These are phyloP conservation scores for Pteropus rufus DNA, from an alignment of 2,797 vertebrate species.

Conservation along the genomic window DNA sequence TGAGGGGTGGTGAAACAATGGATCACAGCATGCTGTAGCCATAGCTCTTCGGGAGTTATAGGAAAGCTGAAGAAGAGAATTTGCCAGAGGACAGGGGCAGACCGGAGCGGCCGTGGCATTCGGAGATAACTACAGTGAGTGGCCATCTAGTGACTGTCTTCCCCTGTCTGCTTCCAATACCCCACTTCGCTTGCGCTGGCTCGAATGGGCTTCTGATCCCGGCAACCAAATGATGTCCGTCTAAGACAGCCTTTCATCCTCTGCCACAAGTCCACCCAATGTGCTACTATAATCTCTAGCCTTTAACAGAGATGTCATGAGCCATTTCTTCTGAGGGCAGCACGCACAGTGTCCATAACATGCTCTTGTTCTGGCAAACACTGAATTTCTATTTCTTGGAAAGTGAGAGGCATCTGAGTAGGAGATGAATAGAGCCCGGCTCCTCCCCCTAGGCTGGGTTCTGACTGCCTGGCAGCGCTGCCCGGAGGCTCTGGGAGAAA, in stretches of 20 bases:
- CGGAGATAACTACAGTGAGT: background rate
- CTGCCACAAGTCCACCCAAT: background rate
- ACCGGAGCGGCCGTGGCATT: rapidly evolving
- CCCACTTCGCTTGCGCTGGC: background rate
- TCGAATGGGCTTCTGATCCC: background rate
- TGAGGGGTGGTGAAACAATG: background rate
- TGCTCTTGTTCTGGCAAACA: background rate
- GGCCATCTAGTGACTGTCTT: background rate
- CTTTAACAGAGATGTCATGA: background rate
- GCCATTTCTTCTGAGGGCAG: background rate
- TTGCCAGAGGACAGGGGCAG: background rate
- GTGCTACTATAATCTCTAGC: background rate
- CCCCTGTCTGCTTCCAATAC: background rate
- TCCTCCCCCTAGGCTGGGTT: background rate
- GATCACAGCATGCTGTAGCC: background rate
- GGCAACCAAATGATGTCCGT: background rate
- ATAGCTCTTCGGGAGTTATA: rapidly evolving
- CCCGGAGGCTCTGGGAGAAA: background rate
- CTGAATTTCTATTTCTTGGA: background rate
- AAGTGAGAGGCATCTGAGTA: background rate
- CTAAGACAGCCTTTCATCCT: background rate
- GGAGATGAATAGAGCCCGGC: background rate
- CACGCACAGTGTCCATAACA: background rate
- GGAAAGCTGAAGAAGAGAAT: background rate
- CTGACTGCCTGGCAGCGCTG: conserved; percentile 26